These are phyloP conservation scores for Caenorhabditis plicata DNA, from an alignment of 2,888 invertebrate genomes.

Conservation along the genomic window DNA sequence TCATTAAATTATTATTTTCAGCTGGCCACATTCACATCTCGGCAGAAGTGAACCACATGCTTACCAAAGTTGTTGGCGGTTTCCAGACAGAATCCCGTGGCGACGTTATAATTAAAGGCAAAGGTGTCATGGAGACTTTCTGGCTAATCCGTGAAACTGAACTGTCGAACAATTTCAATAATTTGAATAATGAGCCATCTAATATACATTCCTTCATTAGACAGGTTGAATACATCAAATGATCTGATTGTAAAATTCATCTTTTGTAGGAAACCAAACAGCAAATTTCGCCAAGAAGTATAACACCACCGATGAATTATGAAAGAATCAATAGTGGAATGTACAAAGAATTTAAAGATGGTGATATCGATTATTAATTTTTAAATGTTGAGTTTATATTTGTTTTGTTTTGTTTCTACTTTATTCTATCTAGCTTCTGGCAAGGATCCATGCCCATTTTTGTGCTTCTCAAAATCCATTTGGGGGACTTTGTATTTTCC, in stretches of 20 bases:
- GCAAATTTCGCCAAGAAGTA: constrained; percentile 17
- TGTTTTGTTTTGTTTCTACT: no score
- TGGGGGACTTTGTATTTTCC: no score
- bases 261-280: constrained; percentile 1
- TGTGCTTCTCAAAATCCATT: no score
- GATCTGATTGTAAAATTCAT: not conserved
- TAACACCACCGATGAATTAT: constrained; percentile 3
- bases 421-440: no score
- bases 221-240: not conserved
- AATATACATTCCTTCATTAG: no score
- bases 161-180: constrained; percentile 5
- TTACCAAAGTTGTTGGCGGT: constrained; percentile 49
- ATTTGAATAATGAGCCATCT: not conserved
- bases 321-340: constrained; percentile 1
- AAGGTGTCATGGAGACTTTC: constrained; percentile 56
- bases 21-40: constrained; percentile 58
- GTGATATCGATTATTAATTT: constrained; percentile 4
- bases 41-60: constrained; percentile 43
- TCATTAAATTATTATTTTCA: constrained; percentile 9
- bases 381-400: constrained; percentile 1
- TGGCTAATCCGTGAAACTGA: constrained; percentile 40
- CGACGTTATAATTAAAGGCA: constrained; percentile 56
- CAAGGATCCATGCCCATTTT: no score
- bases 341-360: constrained; percentile 14
- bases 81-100: constrained; percentile 54